phyloP scores from a whole-genome alignment of 2,888 invertebrate species.

The Seira musarum region DNA sequence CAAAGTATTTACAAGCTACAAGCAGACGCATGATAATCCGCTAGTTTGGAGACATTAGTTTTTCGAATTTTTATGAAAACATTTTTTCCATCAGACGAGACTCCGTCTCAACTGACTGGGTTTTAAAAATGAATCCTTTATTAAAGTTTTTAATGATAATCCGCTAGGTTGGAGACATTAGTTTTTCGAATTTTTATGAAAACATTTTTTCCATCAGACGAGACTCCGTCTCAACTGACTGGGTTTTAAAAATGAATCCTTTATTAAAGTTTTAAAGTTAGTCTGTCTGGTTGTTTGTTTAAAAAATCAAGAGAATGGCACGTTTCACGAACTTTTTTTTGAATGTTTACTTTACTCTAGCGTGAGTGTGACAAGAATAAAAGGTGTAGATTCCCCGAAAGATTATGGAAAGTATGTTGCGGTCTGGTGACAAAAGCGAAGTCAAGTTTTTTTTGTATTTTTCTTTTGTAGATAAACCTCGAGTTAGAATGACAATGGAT shows the following conservation, averaged over 20 bases:
- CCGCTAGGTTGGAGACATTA: no score
- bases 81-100: no score
- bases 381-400: background rate
- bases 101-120: no score
- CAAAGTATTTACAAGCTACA: no score
- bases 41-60: background rate
- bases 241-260: background rate
- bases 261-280: background rate
- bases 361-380: background rate
- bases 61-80: background rate
- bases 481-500: constrained; percentile 84
- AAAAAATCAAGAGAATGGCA: constrained; percentile 27
- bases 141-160: constrained; percentile 2
- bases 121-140: background rate
- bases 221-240: no score
- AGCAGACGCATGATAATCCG: no score
- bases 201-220: no score
- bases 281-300: constrained; percentile 22
- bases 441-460: background rate
- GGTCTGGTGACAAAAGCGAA: background rate
- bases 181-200: background rate
- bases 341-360: constrained; percentile 2
- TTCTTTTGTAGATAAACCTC: constrained; percentile 80
- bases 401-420: background rate
- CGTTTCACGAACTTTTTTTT: constrained; percentile 19